phyloP scores from a whole-genome alignment of 2,113 vertebrate genomes.

The Holacanthus passer region DNA sequence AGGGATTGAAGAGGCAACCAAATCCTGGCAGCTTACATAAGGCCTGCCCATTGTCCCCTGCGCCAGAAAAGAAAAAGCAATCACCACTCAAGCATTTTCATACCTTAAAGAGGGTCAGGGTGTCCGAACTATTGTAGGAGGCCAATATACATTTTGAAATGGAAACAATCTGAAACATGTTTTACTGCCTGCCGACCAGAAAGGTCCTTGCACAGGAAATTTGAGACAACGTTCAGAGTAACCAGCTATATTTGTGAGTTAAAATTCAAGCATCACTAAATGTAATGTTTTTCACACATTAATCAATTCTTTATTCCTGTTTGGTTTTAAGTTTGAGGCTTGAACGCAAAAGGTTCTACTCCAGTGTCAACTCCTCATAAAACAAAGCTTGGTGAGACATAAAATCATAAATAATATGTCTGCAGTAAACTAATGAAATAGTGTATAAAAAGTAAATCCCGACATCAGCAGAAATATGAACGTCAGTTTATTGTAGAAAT shows the following conservation, averaged over 20 bases:
- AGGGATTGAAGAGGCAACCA: slow-evolving; percentile 48
- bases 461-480: background rate
- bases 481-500: too few relatives aligned
- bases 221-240: slow-evolving; percentile 1
- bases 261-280: background rate
- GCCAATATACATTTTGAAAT: background rate
- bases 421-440: background rate
- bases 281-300: background rate
- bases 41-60: slow-evolving; percentile 42
- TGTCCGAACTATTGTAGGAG: background rate
- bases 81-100: slow-evolving; percentile 43
- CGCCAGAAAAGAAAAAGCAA: slow-evolving; percentile 46
- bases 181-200: background rate
- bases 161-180: background rate
- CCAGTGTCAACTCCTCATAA: background rate
- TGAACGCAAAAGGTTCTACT: background rate
- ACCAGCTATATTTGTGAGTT: too few relatives aligned
- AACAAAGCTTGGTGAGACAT: background rate
- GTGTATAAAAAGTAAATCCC: background rate
- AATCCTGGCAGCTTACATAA: slow-evolving; percentile 44
- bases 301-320: background rate
- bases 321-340: background rate
- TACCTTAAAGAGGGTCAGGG: slow-evolving; percentile 16
- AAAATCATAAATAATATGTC: too few relatives aligned
- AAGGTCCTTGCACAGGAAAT: background rate